Conservation (phyloP, 2,113 vertebrate genomes). For the Dicaeum eximium region DNA sequence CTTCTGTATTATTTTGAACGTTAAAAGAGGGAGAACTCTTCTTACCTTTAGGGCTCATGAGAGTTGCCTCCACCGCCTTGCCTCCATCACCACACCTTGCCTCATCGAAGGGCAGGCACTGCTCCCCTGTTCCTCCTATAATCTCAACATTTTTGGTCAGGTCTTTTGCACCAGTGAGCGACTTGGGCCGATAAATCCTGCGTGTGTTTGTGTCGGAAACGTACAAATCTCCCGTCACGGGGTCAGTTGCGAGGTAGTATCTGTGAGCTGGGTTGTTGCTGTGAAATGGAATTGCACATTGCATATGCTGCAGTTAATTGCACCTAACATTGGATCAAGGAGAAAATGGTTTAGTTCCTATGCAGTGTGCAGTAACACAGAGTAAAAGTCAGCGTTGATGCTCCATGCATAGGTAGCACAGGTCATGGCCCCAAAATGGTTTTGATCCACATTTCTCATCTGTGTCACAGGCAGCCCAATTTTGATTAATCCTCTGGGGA, state of each 20-base stretch:
- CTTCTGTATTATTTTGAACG: background rate
- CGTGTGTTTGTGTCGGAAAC: conserved; percentile 97
- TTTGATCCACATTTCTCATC: background rate
- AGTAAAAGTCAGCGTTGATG: background rate
- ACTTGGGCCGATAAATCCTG: conserved; percentile 88
- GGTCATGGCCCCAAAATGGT: background rate
- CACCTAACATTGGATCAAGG: background rate
- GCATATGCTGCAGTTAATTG: background rate
- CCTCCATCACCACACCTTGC: conserved; percentile 95
- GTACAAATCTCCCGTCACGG: conserved; percentile 89
- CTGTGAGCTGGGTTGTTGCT: conserved; percentile 97
- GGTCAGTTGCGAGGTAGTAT: conserved; percentile 94
- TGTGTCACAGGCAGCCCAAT: background rate
- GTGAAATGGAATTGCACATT: conserved; percentile 34
- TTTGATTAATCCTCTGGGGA: background rate
- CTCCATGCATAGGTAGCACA: background rate
- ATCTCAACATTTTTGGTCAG: conserved; percentile 89
- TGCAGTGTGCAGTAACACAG: background rate
- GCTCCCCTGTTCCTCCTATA: conserved; percentile 91
- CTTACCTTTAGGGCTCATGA: conserved; percentile 97
- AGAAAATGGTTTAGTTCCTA: background rate
- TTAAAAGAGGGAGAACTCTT: background rate
- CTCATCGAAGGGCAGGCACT: conserved; percentile 95
- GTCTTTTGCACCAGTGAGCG: conserved; percentile 81
- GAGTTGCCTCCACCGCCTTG: conserved; percentile 90